phyloP scores from a whole-genome alignment of 2,888 invertebrate genomes.

The Leucozona laternaria region DNA sequence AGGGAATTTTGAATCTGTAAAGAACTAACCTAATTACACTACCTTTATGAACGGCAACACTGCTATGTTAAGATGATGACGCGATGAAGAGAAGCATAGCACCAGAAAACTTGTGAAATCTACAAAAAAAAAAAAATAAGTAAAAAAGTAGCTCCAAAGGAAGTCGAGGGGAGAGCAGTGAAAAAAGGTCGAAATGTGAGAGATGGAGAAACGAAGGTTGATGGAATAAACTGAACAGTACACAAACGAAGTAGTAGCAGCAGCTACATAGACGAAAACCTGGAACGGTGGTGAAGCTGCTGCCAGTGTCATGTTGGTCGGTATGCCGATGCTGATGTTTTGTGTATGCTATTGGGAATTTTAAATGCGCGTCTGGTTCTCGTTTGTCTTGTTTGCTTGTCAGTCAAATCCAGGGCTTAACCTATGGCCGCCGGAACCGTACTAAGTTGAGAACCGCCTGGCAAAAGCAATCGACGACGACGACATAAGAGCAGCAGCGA shows the following conservation, averaged over 20 bases:
- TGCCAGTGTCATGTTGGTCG: neutral
- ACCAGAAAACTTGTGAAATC: slow-evolving; percentile 54
- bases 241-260: slow-evolving; percentile 8
- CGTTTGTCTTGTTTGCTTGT: slow-evolving; percentile 75
- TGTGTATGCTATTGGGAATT: slow-evolving; percentile 72
- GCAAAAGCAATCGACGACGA: slow-evolving; percentile 29
- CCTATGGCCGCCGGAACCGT: slow-evolving; percentile 65
- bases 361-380: slow-evolving; percentile 75
- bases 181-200: slow-evolving; percentile 1
- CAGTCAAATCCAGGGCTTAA: slow-evolving; percentile 72
- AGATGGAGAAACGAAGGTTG: slow-evolving; percentile 44
- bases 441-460: slow-evolving; percentile 24
- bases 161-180: neutral
- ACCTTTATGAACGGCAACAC: slow-evolving; percentile 21
- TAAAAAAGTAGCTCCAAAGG: slow-evolving; percentile 31
- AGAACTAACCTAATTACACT: neutral
- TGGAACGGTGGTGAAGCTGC: neutral
- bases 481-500: neutral
- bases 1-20: neutral
- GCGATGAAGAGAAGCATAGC: slow-evolving; percentile 22
- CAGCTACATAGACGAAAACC: slow-evolving; percentile 18
- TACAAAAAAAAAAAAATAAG: slow-evolving; percentile 11
- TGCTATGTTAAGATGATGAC: slow-evolving; percentile 43
- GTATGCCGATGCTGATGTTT: slow-evolving; percentile 31
- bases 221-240: slow-evolving; percentile 33